A percentile compares a stretch with the other conserved stretches of the same genome.
phyloP scores from a whole-genome alignment of 2,797 vertebrate species.

The Premnoplex brunnescens region DNA sequence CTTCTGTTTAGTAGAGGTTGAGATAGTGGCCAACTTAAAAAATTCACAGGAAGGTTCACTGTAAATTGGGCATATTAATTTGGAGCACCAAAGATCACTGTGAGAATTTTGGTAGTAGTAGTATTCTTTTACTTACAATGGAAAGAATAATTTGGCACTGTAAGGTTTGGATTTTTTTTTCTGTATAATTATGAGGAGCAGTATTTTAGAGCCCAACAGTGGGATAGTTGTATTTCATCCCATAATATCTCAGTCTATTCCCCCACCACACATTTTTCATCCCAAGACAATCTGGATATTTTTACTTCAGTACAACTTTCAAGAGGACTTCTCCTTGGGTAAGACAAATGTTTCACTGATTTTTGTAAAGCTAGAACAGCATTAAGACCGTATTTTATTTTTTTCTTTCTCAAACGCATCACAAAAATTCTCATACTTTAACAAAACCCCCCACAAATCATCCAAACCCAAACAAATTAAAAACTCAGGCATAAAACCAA shows the following conservation, averaged over 20 bases:
- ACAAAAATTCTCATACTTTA: neutral
- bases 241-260: neutral
- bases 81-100: neutral
- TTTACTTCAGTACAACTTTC: neutral
- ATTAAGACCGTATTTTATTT: neutral
- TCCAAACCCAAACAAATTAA: neutral
- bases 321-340: neutral
- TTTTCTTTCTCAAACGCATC: neutral
- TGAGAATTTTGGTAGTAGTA: neutral
- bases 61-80: neutral
- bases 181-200: neutral
- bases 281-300: neutral
- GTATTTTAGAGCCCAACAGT: rapidly evolving
- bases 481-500: neutral
- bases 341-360: neutral
- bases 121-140: neutral
- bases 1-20: neutral
- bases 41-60: neutral
- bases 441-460: neutral
- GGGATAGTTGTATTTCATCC: rapidly evolving
- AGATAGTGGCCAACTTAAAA: neutral
- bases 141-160: neutral
- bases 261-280: neutral
- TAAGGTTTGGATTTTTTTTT: rapidly evolving
- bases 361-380: neutral